phyloP scores from a whole-genome alignment of 2,797 vertebrate species.

The Mus spretus region DNA sequence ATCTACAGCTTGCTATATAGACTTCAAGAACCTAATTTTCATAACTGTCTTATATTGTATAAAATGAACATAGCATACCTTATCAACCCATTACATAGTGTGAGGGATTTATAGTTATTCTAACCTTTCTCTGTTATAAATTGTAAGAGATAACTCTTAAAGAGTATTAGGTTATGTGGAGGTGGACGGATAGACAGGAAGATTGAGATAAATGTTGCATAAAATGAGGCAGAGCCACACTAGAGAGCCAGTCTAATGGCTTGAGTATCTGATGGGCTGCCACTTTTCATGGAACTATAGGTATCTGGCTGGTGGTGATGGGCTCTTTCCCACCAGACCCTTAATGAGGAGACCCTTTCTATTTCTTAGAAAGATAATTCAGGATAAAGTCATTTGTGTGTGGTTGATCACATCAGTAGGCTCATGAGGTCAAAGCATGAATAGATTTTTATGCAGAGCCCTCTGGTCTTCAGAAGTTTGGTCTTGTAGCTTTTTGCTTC shows the following conservation, averaged over 20 bases:
- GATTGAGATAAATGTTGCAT: background rate
- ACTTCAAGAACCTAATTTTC: background rate
- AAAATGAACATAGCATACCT: background rate
- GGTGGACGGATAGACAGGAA: background rate
- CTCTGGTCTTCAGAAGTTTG: conserved; percentile 20
- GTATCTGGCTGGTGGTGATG: background rate
- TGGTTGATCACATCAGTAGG: background rate
- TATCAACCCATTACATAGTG: conserved; percentile 8
- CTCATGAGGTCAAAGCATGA: background rate
- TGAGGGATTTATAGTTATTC: background rate
- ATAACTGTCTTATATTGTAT: background rate
- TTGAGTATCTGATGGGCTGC: background rate
- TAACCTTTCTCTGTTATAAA: conserved; percentile 43
- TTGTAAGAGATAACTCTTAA: conserved; percentile 19
- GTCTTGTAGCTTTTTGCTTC: conserved; percentile 10
- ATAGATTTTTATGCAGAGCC: conserved; percentile 13
- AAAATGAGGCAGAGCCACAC: background rate
- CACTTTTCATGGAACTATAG: background rate
- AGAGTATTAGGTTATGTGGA: conserved; percentile 16
- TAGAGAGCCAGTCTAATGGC: background rate
- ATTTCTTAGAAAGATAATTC: background rate
- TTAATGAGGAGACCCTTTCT: background rate
- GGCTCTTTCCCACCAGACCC: background rate
- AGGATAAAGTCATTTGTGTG: background rate
- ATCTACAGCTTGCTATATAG: background rate